Conservation (phyloP, 2,888 invertebrate genomes). For the Pheosia tremula region DNA sequence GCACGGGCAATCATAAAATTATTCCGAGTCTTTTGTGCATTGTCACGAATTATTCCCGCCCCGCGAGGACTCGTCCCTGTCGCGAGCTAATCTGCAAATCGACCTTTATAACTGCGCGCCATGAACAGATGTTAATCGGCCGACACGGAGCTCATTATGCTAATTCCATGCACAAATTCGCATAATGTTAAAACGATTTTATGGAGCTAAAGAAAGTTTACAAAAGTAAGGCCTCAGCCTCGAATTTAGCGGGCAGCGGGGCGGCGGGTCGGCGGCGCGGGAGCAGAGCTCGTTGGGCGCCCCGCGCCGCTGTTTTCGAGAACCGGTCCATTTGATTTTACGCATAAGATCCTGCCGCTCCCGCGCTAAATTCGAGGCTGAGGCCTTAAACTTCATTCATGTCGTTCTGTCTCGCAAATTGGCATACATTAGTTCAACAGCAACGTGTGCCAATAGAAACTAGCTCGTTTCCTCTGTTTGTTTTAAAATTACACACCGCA, state of each 20-base stretch:
- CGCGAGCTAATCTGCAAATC: constrained; percentile 38
- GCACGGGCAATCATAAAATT: constrained; percentile 29
- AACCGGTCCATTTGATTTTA: no score
- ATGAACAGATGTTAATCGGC: constrained; percentile 36
- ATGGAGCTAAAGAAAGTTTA: background rate
- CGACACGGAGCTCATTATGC: constrained; percentile 19
- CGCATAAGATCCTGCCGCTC: no score
- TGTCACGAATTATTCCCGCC: constrained; percentile 21
- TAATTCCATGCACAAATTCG: constrained; percentile 8
- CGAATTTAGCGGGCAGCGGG: no score
- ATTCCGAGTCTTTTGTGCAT: constrained; percentile 19
- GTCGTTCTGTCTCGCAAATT: constrained; percentile 17
- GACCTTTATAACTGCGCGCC: constrained; percentile 34
- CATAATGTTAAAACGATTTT: background rate
- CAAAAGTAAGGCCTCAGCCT: no score
- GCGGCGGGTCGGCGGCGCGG: no score
- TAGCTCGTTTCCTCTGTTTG: constrained; percentile 43
- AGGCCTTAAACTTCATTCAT: constrained; percentile 17
- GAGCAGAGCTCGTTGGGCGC: no score
- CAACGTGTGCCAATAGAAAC: constrained; percentile 35
- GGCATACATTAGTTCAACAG: constrained; percentile 20
- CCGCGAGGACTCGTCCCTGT: constrained; percentile 25
- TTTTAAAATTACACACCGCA: constrained; percentile 47
- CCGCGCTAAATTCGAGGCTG: no score
- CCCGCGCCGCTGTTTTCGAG: no score